A percentile compares a stretch with the other conserved stretches of the same genome.
phyloP scores from a whole-genome alignment of 1,140 invertebrate species.

The Aphelinus certus region DNA sequence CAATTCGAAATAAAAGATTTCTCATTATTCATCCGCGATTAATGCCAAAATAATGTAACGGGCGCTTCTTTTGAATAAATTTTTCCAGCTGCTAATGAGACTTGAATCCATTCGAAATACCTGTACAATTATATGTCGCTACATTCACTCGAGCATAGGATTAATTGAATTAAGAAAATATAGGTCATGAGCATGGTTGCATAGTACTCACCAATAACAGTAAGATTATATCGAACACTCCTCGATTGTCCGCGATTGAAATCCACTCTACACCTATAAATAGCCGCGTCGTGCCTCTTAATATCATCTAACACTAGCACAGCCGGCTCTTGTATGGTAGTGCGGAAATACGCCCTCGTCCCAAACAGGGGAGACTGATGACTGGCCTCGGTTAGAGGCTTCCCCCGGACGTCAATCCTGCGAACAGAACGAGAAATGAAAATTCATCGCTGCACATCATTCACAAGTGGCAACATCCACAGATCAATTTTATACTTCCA shows the following conservation, averaged over 20 bases:
- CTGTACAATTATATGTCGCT: not conserved
- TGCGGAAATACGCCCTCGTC: conserved; percentile 79
- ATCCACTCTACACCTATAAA: conserved; percentile 88
- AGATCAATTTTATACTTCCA: too few relatives aligned
- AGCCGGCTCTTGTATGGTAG: conserved; percentile 75
- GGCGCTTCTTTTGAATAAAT: too few relatives aligned
- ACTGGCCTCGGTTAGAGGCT: conserved; percentile 73
- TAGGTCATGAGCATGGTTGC: not conserved
- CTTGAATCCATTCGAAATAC: not conserved
- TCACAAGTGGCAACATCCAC: too few relatives aligned
- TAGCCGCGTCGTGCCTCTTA: conserved; percentile 83
- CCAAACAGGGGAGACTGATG: conserved; percentile 85
- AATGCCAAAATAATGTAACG: too few relatives aligned
- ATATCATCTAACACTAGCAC: conserved; percentile 81
- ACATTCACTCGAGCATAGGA: too few relatives aligned
- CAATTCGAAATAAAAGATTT: too few relatives aligned
- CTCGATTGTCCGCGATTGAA: conserved; percentile 87
- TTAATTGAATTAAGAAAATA: too few relatives aligned
- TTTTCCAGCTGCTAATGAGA: too few relatives aligned
- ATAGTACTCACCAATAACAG: conserved; percentile 82
- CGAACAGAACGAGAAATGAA: conserved; percentile 56
- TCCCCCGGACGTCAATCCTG: conserved; percentile 84
- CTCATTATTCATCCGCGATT: too few relatives aligned
- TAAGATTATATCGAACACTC: conserved; percentile 87
- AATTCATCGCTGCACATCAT: not conserved